phyloP scores from a whole-genome alignment of 2,797 vertebrate genomes.

The Tinamus major region DNA sequence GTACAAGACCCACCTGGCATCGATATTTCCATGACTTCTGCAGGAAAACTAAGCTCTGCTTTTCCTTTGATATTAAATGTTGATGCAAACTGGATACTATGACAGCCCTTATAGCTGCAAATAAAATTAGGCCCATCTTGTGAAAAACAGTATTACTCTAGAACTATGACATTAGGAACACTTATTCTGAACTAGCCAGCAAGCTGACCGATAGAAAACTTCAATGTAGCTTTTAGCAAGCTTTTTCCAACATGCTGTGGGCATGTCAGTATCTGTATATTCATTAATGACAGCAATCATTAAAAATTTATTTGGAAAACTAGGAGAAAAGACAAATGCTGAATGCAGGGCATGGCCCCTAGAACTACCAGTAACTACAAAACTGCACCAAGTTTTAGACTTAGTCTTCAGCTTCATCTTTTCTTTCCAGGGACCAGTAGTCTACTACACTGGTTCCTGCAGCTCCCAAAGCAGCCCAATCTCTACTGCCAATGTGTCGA shows the following conservation, averaged over 20 bases:
- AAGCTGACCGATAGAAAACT: neutral
- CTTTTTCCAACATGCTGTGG: neutral
- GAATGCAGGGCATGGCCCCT: neutral
- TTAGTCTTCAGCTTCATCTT: neutral
- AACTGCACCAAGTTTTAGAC: neutral
- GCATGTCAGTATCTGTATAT: neutral
- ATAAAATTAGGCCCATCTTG: neutral
- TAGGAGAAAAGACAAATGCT: neutral
- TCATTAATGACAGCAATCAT: neutral
- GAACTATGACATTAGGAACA: neutral
- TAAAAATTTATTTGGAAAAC: neutral
- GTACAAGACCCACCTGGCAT: neutral
- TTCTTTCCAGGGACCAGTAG: neutral
- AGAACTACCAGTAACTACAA: neutral
- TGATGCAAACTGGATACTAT: neutral
- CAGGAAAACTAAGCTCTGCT: neutral
- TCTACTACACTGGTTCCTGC: neutral
- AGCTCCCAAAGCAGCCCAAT: neutral
- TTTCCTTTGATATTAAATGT: neutral
- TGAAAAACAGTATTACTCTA: neutral
- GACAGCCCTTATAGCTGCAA: neutral
- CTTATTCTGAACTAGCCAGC: neutral
- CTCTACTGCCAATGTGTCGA: neutral
- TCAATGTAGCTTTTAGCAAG: neutral
- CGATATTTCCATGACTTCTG: neutral